Conservation (phyloP, 1,140 invertebrate species). For the Calosoma granatense region DNA sequence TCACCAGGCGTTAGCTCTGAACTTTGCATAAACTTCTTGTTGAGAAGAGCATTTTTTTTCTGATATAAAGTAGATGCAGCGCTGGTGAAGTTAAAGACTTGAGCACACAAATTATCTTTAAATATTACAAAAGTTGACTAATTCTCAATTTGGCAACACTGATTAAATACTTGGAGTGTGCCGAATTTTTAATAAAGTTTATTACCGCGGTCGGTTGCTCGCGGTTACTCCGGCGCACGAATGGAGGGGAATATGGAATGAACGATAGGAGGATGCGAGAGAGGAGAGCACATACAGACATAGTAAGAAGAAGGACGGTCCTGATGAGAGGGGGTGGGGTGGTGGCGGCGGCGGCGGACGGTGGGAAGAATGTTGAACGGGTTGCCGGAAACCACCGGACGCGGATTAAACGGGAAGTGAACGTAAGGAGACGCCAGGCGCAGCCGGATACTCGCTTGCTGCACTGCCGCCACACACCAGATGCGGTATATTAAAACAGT, state of each 20-base stretch:
- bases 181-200: conserved; percentile 9
- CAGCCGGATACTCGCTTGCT: no score
- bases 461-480: not conserved
- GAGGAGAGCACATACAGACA: not conserved
- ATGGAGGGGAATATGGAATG: not conserved
- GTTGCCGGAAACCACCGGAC: not conserved
- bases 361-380: not conserved
- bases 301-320: not conserved
- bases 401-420: not conserved
- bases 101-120: conserved; percentile 3
- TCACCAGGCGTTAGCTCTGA: no score
- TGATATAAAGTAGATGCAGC: not conserved
- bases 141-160: conserved; percentile 9
- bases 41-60: no score
- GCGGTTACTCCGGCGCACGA: not conserved
- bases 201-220: not conserved
- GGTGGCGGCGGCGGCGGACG: no score
- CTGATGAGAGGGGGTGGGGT: not conserved
- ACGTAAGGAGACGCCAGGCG: not conserved
- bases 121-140: conserved; percentile 8
- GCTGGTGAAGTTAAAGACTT: not conserved
- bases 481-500: not conserved
- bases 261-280: not conserved
- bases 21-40: no score
- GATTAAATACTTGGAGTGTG: conserved; percentile 7